phyloP scores from a whole-genome alignment of 2,888 invertebrate genomes.

The Caenorhabditis sp. region DNA sequence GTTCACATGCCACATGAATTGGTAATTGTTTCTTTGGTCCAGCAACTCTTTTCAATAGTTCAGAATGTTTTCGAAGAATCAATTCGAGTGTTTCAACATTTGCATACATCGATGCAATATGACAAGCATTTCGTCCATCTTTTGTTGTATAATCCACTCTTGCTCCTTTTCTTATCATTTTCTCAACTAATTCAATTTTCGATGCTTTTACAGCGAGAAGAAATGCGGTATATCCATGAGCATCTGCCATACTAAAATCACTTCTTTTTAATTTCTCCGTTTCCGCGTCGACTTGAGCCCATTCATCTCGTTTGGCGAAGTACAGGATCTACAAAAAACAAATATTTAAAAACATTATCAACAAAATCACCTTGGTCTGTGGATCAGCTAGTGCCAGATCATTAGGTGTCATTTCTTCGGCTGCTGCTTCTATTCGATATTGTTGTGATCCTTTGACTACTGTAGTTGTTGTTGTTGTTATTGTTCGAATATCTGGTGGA shows the following conservation, averaged over 20 bases:
- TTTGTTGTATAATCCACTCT: slow-evolving; percentile 68
- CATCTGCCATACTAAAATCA: slow-evolving; percentile 63
- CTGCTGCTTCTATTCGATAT: not conserved
- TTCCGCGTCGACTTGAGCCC: slow-evolving; percentile 59
- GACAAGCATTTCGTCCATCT: slow-evolving; percentile 92
- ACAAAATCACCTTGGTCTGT: slow-evolving; percentile 45
- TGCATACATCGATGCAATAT: slow-evolving; percentile 92
- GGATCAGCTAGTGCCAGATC: slow-evolving; percentile 52
- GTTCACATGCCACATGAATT: slow-evolving; percentile 90
- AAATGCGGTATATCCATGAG: slow-evolving; percentile 72
- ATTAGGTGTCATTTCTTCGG: slow-evolving; percentile 36
- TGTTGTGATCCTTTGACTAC: not conserved
- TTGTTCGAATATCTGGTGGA: slow-evolving; percentile 15
- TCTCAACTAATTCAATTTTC: slow-evolving; percentile 71
- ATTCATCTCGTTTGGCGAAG: slow-evolving; percentile 61
- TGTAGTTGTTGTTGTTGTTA: not conserved
- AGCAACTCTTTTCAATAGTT: slow-evolving; percentile 85
- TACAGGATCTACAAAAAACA: slow-evolving; percentile 36
- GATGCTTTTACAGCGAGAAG: slow-evolving; percentile 73
- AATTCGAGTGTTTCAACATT: slow-evolving; percentile 92
- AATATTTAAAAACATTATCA: not conserved
- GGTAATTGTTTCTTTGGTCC: slow-evolving; percentile 89
- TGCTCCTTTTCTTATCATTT: slow-evolving; percentile 72
- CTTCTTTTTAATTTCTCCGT: slow-evolving; percentile 47
- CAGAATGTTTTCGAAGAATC: slow-evolving; percentile 86